Evolutionary conservation across 2,113 vertebrate species (phyloP).

Genomic region (Cygnus atratus): DNA sequence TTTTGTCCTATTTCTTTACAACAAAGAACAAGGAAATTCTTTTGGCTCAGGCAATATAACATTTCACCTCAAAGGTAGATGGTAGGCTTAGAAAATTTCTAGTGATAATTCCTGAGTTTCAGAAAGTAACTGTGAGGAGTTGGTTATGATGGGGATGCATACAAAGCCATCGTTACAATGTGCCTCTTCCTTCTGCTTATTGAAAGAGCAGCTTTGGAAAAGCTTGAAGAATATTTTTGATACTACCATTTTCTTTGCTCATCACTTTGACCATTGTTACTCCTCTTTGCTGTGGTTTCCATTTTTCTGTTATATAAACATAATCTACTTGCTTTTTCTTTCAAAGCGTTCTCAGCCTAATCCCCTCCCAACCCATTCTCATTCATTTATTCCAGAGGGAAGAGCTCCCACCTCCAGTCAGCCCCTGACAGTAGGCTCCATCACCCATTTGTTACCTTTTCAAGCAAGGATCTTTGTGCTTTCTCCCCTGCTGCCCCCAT

Average conservation of each 20-base stretch:
- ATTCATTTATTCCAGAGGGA: conserved; percentile 69
- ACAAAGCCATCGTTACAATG: conserved; percentile 32
- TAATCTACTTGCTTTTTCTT: conserved; percentile 66
- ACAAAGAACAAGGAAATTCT: background rate
- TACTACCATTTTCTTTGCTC: conserved; percentile 44
- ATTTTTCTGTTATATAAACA: conserved; percentile 69
- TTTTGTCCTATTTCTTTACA: background rate
- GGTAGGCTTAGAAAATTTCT: conserved; percentile 9
- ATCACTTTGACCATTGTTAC: conserved; percentile 64
- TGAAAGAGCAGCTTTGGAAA: conserved; percentile 60
- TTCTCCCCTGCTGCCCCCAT: conserved; percentile 70
- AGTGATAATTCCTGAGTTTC: conserved; percentile 16
- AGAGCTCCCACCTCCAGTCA: conserved; percentile 69
- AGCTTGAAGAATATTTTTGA: conserved; percentile 61
- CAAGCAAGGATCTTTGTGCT: conserved; percentile 69
- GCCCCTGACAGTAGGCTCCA: conserved; percentile 65
- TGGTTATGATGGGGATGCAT: conserved; percentile 23
- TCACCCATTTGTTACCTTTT: conserved; percentile 71
- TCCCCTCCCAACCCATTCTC: conserved; percentile 69
- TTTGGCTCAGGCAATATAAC: background rate
- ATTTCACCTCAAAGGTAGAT: conserved; percentile 16
- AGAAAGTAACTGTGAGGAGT: conserved; percentile 39
- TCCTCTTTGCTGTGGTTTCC: conserved; percentile 54
- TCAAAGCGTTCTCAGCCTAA: conserved; percentile 63
- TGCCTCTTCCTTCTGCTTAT: conserved; percentile 30